A percentile compares a stretch with the other conserved stretches of the same genome.
phyloP scores from a whole-genome alignment of 2,797 vertebrate species.

The Tolypeutes matacus region DNA sequence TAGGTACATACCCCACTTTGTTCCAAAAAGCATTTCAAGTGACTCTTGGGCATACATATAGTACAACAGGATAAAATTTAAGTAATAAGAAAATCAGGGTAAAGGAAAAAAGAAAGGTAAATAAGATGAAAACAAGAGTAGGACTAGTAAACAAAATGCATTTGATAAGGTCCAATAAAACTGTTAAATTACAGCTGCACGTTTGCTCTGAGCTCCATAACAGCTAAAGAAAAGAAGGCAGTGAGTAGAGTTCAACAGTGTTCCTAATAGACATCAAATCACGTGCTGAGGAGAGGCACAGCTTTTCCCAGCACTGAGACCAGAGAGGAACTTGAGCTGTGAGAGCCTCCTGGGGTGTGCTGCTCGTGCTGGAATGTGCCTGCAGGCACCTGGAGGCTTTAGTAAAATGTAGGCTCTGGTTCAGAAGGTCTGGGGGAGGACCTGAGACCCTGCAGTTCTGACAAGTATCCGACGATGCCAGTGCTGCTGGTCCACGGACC shows the following conservation, averaged over 20 bases:
- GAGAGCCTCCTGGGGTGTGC: neutral
- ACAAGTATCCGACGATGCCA: too few species aligned
- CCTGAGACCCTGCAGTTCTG: too few species aligned
- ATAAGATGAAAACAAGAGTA: neutral
- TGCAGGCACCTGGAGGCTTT: neutral
- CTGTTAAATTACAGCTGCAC: neutral
- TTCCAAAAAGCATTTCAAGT: neutral
- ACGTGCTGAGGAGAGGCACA: neutral
- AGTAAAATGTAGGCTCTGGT: neutral
- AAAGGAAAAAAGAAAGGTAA: neutral
- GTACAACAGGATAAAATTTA: neutral
- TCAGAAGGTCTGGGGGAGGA: neutral
- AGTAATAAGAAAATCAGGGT: neutral
- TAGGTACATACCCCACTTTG: constrained; percentile 11
- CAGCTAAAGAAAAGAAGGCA: neutral
- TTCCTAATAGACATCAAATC: neutral
- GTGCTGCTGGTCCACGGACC: neutral
- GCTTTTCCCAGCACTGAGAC: neutral
- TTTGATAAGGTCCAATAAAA: neutral
- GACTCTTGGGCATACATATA: neutral
- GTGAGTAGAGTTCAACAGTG: neutral
- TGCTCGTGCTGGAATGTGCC: neutral
- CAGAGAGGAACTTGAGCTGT: neutral
- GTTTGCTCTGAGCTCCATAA: neutral
- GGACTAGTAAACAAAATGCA: neutral